Evolutionary conservation across 2,797 vertebrate genomes (phyloP), one percentile per base, ranked within the genome.

Genomic region (Channa striata): DNA sequence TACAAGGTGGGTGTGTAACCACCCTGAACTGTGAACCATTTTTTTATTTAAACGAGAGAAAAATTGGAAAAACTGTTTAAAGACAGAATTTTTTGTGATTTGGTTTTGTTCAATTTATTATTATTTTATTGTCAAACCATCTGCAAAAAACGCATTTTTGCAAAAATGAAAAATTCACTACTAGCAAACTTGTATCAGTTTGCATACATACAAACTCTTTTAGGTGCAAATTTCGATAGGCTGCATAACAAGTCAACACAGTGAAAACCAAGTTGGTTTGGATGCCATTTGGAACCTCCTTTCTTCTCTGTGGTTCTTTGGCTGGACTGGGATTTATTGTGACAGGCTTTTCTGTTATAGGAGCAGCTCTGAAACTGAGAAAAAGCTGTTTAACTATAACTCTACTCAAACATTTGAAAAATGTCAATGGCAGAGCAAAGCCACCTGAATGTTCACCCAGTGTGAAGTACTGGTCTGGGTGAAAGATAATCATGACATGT

Each of bases 301-400:
- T 61, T 51, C 12, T 43, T 1, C 8, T 25, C 8, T n/a, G 14
- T 34, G 21, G 16, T 6, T 25, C 46, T 59, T 30, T 33, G 5
- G 46, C n/a, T n/a, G 12, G 46, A 0, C 2, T 50, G 20, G 25
- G 4, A 30, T 6, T 30, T 11, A 50, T 5, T 17, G 14, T 44
- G 2, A 57, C 5, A 25, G 7, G n/a, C 19, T 1, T 60, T 13
- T 52, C 5, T 64, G 6, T 60, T 1, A 2, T 10, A 52, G 53
- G 17, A 72, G 23, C 61, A 84, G 71, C 84, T 84, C 82, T 71
- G 63, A 59, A 16, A 61, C 69, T 51, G 58, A 59, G 72, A 80
- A 77, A 70, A 57, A 2, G 11, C 6, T 46, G 37, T 66, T 47
- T 0, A 68, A 67, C 57, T 52, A 19, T 49, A 73, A 74, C 30